A percentile compares a stretch with the other conserved stretches of the same genome.
These are phyloP conservation scores for Upupa epops DNA, from an alignment of 2,113 vertebrate species.

Conservation along the genomic window DNA sequence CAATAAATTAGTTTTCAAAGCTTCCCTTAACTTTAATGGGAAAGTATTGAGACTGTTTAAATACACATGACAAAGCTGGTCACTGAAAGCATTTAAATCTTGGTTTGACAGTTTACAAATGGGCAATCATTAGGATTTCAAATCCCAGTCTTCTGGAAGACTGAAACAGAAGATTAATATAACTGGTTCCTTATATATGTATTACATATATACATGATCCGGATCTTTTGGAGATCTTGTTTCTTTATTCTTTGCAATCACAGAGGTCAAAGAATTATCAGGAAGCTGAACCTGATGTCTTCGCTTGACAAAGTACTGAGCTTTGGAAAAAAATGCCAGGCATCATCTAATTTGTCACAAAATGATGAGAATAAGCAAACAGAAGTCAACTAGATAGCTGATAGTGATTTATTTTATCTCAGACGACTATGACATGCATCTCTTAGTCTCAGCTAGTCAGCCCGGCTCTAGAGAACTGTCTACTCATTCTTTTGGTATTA, in stretches of 20 bases:
- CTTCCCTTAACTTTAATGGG: not conserved
- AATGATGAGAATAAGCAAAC: not conserved
- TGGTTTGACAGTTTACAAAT: not conserved
- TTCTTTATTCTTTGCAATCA: not conserved
- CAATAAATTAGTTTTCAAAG: not conserved
- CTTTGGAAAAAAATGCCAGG: not conserved
- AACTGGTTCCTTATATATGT: not conserved
- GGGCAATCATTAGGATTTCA: not conserved
- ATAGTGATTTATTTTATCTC: conserved; percentile 11
- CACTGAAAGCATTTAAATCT: not conserved
- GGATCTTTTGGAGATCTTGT: not conserved
- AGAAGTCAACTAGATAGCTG: conserved; percentile 4
- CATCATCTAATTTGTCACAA: not conserved
- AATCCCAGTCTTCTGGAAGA: not conserved
- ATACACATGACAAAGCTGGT: not conserved
- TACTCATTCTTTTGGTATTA: not conserved
- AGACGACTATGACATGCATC: not conserved
- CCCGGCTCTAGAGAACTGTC: not conserved
- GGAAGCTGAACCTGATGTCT: not conserved
- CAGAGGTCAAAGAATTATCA: not conserved
- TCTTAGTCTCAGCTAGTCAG: not conserved
- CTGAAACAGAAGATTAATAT: not conserved
- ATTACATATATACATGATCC: not conserved
- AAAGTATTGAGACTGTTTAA: not conserved
- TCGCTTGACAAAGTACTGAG: not conserved